Conservation (phyloP, 2,888 invertebrate genomes). For the Tipula vernalis region DNA sequence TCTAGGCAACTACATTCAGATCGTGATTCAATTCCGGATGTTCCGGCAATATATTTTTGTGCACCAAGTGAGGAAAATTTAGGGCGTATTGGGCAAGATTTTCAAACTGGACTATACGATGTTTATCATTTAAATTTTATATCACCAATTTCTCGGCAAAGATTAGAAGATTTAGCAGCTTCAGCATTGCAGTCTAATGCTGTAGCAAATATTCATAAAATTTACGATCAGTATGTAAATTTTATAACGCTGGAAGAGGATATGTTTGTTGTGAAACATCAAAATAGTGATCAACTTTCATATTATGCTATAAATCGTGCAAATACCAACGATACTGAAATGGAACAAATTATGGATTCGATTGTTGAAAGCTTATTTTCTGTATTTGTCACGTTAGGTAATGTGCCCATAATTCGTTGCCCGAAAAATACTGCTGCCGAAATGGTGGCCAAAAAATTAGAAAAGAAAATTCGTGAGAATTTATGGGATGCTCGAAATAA, state of each 20-base stretch:
- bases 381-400: constrained; percentile 91
- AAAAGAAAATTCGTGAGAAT: constrained; percentile 94
- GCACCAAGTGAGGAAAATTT: constrained; percentile 93
- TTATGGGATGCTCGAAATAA: constrained; percentile 93
- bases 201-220: constrained; percentile 85
- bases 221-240: constrained; percentile 97
- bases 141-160: constrained; percentile 84
- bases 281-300: constrained; percentile 79
- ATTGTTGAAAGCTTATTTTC: constrained; percentile 96
- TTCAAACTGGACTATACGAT: constrained; percentile 83
- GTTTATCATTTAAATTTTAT: constrained; percentile 94
- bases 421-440: constrained; percentile 95
- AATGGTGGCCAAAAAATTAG: constrained; percentile 93
- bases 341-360: constrained; percentile 85
- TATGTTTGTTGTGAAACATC: constrained; percentile 86
- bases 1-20: constrained; percentile 72
- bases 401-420: constrained; percentile 44
- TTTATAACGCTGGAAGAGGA: constrained; percentile 98
- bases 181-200: constrained; percentile 83
- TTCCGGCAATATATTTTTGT: constrained; percentile 97
- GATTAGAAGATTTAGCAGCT: constrained; percentile 88
- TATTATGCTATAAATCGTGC: constrained; percentile 94
- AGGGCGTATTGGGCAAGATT: constrained; percentile 80
- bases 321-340: constrained; percentile 88
- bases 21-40: constrained; percentile 91